phyloP scores from a whole-genome alignment of 2,797 vertebrate genomes.

The Limosa lapponica region DNA sequence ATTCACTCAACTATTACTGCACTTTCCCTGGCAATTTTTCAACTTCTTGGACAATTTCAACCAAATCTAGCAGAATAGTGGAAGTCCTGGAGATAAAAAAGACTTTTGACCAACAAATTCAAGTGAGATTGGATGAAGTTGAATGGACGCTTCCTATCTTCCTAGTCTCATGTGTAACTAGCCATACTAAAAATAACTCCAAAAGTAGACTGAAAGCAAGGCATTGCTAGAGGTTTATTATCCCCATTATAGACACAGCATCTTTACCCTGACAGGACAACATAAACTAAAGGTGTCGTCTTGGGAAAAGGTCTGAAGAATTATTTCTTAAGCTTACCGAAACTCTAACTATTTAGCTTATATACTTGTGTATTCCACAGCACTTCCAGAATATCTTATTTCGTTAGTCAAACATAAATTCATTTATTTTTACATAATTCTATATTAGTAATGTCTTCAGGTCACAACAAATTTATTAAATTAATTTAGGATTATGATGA shows the following conservation, averaged over 20 bases:
- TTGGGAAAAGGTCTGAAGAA: background rate
- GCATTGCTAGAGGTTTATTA: background rate
- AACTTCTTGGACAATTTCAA: background rate
- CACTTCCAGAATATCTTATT: background rate
- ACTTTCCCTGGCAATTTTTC: background rate
- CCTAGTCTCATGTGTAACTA: background rate
- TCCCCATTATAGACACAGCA: background rate
- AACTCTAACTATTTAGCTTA: background rate
- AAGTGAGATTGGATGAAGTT: background rate
- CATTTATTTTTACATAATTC: slow-evolving; percentile 4
- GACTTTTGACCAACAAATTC: background rate
- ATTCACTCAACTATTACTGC: background rate
- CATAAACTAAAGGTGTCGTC: background rate
- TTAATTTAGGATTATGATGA: background rate
- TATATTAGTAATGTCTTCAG: background rate
- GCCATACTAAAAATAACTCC: background rate
- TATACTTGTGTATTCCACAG: background rate
- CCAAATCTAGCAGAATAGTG: background rate
- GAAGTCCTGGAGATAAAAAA: background rate
- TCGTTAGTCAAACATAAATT: background rate
- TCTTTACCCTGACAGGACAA: background rate
- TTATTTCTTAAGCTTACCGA: background rate
- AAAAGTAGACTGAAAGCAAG: background rate
- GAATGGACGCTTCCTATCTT: background rate
- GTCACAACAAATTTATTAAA: background rate